Percentiles rank a stretch among this genome's conserved stretches.
Conservation (phyloP, 2,113 vertebrate genomes). For the Danionella cerebrum region DNA sequence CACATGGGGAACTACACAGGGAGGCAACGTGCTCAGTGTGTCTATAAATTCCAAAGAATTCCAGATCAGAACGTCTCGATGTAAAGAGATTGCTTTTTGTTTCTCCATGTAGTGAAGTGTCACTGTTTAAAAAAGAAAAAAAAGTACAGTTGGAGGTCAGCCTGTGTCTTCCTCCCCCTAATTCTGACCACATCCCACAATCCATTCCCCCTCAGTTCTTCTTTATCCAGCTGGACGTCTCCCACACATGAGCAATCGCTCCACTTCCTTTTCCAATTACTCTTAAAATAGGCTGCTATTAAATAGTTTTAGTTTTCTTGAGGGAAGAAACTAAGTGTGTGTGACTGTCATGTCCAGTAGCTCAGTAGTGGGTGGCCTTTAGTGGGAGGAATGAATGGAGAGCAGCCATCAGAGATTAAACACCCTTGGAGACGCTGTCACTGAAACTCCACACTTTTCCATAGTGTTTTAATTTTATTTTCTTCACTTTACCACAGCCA, state of each 20-base stretch:
- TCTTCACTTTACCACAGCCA: not conserved
- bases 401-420: constrained; percentile 15
- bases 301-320: constrained; percentile 30
- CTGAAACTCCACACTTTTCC: not conserved
- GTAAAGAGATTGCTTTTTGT: no score
- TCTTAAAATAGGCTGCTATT: constrained; percentile 33
- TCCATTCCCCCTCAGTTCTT: not conserved
- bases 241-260: constrained; percentile 8
- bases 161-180: constrained; percentile 2
- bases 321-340: not conserved
- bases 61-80: no score
- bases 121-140: no score
- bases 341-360: constrained; percentile 24
- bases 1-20: no score
- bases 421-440: not conserved
- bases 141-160: constrained; percentile 7
- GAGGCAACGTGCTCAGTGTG: no score
- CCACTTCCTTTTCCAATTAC: constrained; percentile 37
- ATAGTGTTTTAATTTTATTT: not conserved
- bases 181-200: not conserved
- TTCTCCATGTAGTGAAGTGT: no score
- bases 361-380: constrained; percentile 26
- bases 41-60: no score
- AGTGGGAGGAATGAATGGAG: constrained; percentile 12
- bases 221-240: constrained; percentile 24